These are phyloP conservation scores for Eulemur mongoz DNA, from an alignment of 2,797 vertebrate genomes.

Conservation along the genomic window DNA sequence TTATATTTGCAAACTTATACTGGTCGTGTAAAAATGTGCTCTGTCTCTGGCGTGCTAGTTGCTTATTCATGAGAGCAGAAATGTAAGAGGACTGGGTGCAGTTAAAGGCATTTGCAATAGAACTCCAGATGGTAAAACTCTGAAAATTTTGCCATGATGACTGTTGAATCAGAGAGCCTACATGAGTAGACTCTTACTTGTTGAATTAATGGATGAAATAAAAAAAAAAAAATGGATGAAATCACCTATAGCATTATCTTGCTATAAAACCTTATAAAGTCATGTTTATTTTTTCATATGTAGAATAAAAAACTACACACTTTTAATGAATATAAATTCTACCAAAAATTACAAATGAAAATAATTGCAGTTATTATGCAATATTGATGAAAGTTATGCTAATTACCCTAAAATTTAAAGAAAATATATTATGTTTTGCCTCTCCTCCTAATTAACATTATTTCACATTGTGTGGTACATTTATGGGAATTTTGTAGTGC, in stretches of 20 bases:
- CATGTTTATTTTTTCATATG: conserved; percentile 79
- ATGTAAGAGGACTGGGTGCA: neutral
- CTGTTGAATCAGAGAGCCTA: neutral
- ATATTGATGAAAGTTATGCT: conserved; percentile 79
- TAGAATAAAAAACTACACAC: conserved; percentile 58
- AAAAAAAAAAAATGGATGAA: conserved; percentile 5
- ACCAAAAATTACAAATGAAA: conserved; percentile 75
- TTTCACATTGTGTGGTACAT: conserved; percentile 71
- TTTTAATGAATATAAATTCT: conserved; percentile 80
- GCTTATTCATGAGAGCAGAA: conserved; percentile 4
- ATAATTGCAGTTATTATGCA: conserved; percentile 78
- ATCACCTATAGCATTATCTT: conserved; percentile 68
- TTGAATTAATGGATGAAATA: conserved; percentile 54
- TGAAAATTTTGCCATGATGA: neutral
- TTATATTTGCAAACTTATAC: neutral
- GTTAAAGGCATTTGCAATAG: neutral
- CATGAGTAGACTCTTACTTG: neutral
- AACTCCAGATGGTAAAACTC: neutral
- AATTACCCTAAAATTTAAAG: conserved; percentile 78
- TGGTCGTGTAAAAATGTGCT: neutral
- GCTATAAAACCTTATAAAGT: conserved; percentile 75
- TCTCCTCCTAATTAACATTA: conserved; percentile 78
- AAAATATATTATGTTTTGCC: conserved; percentile 72
- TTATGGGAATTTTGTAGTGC: conserved; percentile 77
- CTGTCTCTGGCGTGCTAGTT: neutral